These are phyloP conservation scores for Sanderia malayensis DNA, from an alignment of 30 jellyfish, hydroid and myxozoan species.

Conservation along the genomic window DNA sequence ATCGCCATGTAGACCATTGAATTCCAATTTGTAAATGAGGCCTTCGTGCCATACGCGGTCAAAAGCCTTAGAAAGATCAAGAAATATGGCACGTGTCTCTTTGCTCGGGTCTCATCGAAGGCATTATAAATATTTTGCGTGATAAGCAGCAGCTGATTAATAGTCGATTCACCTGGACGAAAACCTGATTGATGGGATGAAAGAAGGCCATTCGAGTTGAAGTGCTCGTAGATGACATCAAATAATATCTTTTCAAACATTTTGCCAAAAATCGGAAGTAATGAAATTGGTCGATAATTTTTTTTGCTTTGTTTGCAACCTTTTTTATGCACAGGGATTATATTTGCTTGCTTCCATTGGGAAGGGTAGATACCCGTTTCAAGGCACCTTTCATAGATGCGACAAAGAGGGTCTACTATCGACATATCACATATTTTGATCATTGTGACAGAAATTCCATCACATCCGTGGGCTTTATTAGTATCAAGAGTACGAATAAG, in stretches of 20 bases:
- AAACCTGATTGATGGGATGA: constrained; percentile 49
- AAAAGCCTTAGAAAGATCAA: constrained; percentile 45
- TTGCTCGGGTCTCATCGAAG: constrained; percentile 30
- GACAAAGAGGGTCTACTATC: constrained; percentile 21
- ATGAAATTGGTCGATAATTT: constrained; percentile 38
- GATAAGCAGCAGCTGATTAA: constrained; percentile 20
- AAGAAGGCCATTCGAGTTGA: constrained; percentile 9
- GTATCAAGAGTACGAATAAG: constrained; percentile 31
- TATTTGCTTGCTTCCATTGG: constrained; percentile 42
- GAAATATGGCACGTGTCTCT: constrained; percentile 45
- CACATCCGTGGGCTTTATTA: constrained; percentile 46
- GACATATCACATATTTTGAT: constrained; percentile 17
- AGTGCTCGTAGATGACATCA: constrained; percentile 55
- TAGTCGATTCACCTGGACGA: constrained; percentile 31
- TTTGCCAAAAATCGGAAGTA: no score
- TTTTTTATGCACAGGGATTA: constrained; percentile 42
- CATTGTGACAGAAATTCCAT: constrained; percentile 36
- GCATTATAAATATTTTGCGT: constrained; percentile 29
- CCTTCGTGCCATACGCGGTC: constrained; percentile 53
- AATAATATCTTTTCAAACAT: constrained; percentile 24
- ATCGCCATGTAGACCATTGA: constrained; percentile 22
- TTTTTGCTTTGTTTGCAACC: constrained; percentile 36
- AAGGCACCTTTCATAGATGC: constrained; percentile 33
- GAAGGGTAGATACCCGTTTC: no score
- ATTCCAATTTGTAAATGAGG: constrained; percentile 18